Evolutionary conservation across 2,113 vertebrate species (phyloP).

Genomic region (Albula goreensis): DNA sequence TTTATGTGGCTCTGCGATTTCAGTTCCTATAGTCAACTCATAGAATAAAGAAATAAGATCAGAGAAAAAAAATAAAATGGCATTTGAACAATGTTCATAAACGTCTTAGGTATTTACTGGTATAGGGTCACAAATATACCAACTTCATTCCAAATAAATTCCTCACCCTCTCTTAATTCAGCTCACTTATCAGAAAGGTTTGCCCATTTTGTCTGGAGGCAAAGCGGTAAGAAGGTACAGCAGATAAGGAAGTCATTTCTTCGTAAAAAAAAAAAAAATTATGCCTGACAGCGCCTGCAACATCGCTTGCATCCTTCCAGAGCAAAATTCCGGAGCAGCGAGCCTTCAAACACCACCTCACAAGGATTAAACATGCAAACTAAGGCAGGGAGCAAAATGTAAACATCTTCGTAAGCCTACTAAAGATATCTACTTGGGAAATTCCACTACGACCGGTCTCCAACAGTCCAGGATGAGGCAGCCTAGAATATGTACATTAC

Average conservation of each 20-base stretch:
- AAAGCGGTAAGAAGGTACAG: not conserved
- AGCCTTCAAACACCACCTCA: not conserved
- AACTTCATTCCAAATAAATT: not conserved
- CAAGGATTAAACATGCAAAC: not conserved
- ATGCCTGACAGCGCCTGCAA: not conserved
- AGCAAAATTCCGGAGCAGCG: not conserved
- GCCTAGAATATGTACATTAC: not conserved
- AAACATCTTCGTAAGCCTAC: not conserved
- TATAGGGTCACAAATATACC: not conserved
- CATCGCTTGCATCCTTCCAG: not conserved
- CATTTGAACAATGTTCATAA: not conserved
- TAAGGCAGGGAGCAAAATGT: not conserved
- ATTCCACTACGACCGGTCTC: not conserved
- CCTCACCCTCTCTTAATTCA: not conserved
- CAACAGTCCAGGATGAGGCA: not conserved
- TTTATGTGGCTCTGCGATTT: not conserved
- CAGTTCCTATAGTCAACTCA: not conserved
- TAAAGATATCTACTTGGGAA: not conserved
- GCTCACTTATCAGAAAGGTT: not conserved
- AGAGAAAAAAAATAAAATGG: not conserved
- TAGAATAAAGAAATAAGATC: not conserved
- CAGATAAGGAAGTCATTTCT: not conserved
- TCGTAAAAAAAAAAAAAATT: not conserved
- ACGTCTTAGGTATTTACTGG: not conserved
- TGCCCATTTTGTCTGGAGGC: not conserved